Evolutionary conservation across 2,797 vertebrate genomes (phyloP).

Genomic region (Alca torda): DNA sequence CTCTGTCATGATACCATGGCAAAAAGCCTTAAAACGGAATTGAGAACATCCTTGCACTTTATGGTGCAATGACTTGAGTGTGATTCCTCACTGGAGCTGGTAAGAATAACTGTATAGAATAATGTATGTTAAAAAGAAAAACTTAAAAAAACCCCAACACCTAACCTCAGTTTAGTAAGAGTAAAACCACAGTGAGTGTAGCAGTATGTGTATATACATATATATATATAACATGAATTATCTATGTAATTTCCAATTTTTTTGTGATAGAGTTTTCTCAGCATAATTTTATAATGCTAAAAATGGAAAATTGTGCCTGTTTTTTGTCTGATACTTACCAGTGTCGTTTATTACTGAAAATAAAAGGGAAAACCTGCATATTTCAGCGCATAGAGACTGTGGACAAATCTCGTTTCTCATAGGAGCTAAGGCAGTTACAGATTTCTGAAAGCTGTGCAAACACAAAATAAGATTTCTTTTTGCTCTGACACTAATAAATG

Average conservation of each 20-base stretch:
- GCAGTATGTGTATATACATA: not conserved
- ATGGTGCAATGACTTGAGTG: not conserved
- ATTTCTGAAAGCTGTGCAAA: not conserved
- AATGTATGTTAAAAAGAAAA: not conserved
- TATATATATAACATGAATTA: not conserved
- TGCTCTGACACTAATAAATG: not conserved
- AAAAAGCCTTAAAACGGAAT: not conserved
- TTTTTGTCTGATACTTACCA: not conserved
- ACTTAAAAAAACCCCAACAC: not conserved
- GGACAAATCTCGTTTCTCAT: not conserved
- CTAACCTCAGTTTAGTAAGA: not conserved
- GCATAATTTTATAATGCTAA: not conserved
- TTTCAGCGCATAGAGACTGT: not conserved
- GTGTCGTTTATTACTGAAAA: not conserved
- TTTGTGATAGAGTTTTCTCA: not conserved
- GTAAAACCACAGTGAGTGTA: not conserved
- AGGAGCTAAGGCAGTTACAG: not conserved
- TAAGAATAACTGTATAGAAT: not conserved
- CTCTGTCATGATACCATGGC: not conserved
- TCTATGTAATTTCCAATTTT: not conserved
- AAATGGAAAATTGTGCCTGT: not conserved
- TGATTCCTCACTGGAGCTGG: not conserved
- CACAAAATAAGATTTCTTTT: not conserved
- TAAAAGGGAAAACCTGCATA: not conserved
- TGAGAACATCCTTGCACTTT: not conserved